phyloP scores from a whole-genome alignment of 2,888 invertebrate genomes.

The Drosophila demipolita region DNA sequence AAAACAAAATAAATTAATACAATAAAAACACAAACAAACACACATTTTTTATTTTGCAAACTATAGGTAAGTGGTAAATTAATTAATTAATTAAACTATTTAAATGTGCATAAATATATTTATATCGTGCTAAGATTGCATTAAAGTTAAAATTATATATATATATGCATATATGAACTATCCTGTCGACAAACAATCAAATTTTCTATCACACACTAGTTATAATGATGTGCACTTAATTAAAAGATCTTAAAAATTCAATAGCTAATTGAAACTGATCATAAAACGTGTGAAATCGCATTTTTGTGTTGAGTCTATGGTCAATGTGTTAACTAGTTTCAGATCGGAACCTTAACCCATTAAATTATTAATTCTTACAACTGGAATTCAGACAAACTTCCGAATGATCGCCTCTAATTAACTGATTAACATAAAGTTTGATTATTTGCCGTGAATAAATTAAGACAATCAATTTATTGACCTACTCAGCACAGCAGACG shows the following conservation, averaged over 20 bases:
- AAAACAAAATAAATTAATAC: neutral
- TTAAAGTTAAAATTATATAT: slow-evolving; percentile 5
- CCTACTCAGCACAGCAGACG: slow-evolving; percentile 38
- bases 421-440: slow-evolving; percentile 41
- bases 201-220: slow-evolving; percentile 26
- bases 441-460: slow-evolving; percentile 33
- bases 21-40: neutral
- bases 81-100: neutral
- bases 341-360: slow-evolving; percentile 30
- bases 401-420: slow-evolving; percentile 40
- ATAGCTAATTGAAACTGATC: slow-evolving; percentile 23
- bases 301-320: slow-evolving; percentile 3
- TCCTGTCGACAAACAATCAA: slow-evolving; percentile 39
- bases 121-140: slow-evolving; percentile 15
- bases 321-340: slow-evolving; percentile 27
- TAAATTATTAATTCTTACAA: slow-evolving; percentile 20
- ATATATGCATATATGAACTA: slow-evolving; percentile 11
- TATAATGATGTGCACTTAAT: slow-evolving; percentile 43
- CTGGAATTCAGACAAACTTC: slow-evolving; percentile 18
- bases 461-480: slow-evolving; percentile 39
- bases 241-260: slow-evolving; percentile 47
- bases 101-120: neutral
- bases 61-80: slow-evolving; percentile 8
- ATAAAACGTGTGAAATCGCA: slow-evolving; percentile 50
- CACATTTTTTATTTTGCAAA: neutral